Evolutionary conservation across 92 coral and sea anemone genomes (phyloP), one percentile per base, ranked within the genome.

Genomic region (Anthopleura xanthogrammica): DNA sequence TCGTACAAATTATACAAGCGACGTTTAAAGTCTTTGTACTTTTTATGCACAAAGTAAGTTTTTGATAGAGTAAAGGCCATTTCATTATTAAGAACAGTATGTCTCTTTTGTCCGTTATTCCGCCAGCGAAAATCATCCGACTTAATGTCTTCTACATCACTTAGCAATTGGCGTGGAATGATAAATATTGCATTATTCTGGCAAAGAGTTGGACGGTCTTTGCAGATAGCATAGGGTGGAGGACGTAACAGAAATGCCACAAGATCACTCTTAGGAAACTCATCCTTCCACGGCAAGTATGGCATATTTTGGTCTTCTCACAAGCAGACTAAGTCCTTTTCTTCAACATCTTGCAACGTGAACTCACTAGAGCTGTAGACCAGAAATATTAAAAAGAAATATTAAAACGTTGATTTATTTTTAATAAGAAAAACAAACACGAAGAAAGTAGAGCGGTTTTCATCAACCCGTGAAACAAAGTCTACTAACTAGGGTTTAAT

Each of bases 11-110:
- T 81, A 75, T 75, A 80, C 39, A 86, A 41, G 0, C 81, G 29
- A 1, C 89, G 81, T 22, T 75, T 79, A 23, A 80, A 86, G n/a
- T 74, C 89, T 48, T 80, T 86, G 75, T 86, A 41, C 41, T 86
- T 86, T 43, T 52, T 56, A 39, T 85, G 88, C 1, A 85, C 73
- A 41, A 79, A 85, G 42, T 85, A 85, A 23, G 84, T 85, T 52
- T 66, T 85, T 1, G 29, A 13, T 1, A 85, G 58, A 7, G 23
- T 13, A 40, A 22, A 85, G 0, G 29, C 41, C 40, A 0, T 40
- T 7, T 16, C 7, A 14, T 58, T 60, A 8, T 46, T 6, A 19
- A 16, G 17, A 60, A 62, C 77, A 1, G 12, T 12, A 1, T 22
- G 7, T 7, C 3, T 46, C 29, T 78, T 85, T 29, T 42, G n/a